Evolutionary conservation across 2,113 vertebrate species (phyloP), one percentile per base, ranked within the genome.

Genomic region (Phalacrocorax carbo): DNA sequence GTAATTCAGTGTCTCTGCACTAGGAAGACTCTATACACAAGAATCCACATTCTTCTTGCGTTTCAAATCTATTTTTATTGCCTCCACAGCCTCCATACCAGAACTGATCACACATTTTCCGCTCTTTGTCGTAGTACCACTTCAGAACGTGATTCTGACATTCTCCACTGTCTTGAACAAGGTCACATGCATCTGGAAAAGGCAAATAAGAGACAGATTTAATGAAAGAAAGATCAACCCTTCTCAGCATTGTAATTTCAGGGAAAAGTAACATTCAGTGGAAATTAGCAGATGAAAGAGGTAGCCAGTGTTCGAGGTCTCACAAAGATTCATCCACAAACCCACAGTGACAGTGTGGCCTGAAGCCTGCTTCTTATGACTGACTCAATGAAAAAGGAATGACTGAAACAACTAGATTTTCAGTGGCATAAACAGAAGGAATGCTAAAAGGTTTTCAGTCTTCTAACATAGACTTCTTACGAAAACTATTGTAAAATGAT

Each of bases 61-160:
- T 99, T 72, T 97, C 75, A 89, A 99, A 99, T 77, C 96, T 96
- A 94, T 99, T 99, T 40, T 40, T 90, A 38, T 99, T 99, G 57
- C 98, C 99, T 46, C 96, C 98, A 69, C 98, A 99, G 97, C 98
- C 97, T 5, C 99, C 97, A 12, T 98, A 99, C 99, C 99, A 99
- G 98, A 99, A 99, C 27, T 80, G 97, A 21, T 57, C 40, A 54
- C 99, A 99, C 9, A 90, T 86, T 58, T 76, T 93, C 87, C 96
- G 93, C 10, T 97, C 32, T 36, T 80, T 81, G 96, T 98, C 25
- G 2, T 98, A 99, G 97, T 97, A 98, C 98, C 99, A 99, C 78
- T 98, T 98, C 89, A 98, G 97, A 76, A 54, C 11, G 29, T 98
- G 99, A 54, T 98, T 54, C 76, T 96, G 94, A 77, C 98, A 99